Conservation (phyloP, 2,113 vertebrate species). For the Planiliza haematocheilus region DNA sequence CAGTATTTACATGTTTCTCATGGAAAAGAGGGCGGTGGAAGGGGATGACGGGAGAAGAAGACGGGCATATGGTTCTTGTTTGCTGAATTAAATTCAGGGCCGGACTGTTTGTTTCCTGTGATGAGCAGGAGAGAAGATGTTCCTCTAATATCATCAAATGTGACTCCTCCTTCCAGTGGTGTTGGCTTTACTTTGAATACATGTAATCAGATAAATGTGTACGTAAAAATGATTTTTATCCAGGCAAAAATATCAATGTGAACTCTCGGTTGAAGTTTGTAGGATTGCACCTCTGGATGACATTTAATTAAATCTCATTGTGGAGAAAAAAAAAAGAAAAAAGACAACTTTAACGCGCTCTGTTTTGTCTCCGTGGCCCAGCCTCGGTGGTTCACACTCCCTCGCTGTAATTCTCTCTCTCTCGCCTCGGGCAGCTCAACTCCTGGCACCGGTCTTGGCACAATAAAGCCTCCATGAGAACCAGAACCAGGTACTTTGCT, state of each 20-base stretch:
- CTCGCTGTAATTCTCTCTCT: constrained; percentile 48
- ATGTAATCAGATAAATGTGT: constrained; percentile 21
- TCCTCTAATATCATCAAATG: constrained; percentile 62
- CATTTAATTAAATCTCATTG: constrained; percentile 5
- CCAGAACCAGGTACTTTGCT: constrained; percentile 56
- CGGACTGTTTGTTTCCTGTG: constrained; percentile 68
- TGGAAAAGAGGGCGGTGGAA: constrained; percentile 78
- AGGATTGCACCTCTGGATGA: constrained; percentile 14
- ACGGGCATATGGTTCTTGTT: constrained; percentile 85
- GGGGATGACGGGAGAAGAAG: constrained; percentile 67
- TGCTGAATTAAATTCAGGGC: constrained; percentile 67
- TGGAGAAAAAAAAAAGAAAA: constrained; percentile 2
- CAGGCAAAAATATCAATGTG: too few relatives aligned
- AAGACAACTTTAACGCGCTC: constrained; percentile 1
- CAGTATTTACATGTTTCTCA: constrained; percentile 86
- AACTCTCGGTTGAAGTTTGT: not conserved
- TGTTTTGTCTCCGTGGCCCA: constrained; percentile 5
- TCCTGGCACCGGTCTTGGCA: constrained; percentile 49
- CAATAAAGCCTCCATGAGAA: constrained; percentile 67
- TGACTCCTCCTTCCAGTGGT: constrained; percentile 42
- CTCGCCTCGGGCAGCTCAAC: constrained; percentile 58
- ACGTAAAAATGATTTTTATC: constrained; percentile 5
- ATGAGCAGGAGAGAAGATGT: constrained; percentile 52
- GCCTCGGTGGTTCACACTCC: constrained; percentile 39
- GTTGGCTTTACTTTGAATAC: constrained; percentile 31